phyloP scores from a whole-genome alignment of 37 sponge, comb jelly and placozoan species.

The Crambe crambe region DNA sequence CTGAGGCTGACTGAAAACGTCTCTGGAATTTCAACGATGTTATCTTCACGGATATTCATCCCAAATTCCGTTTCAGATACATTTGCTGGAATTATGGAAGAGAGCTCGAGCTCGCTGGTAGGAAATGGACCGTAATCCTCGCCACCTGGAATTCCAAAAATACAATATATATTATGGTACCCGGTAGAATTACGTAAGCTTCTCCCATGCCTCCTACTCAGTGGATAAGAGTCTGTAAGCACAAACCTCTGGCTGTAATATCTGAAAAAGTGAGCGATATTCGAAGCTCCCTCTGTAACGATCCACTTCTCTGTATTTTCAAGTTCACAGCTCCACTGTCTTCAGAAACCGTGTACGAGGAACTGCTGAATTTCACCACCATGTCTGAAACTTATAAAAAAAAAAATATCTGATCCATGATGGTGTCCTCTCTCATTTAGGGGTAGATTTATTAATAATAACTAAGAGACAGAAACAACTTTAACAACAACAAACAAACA shows the following conservation, averaged over 20 bases:
- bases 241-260: background rate
- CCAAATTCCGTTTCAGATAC: background rate
- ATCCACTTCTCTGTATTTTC: background rate
- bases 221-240: background rate
- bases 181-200: too few species aligned
- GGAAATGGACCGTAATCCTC: constrained; percentile 25
- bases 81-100: background rate
- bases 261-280: background rate
- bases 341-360: background rate
- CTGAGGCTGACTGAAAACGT: background rate
- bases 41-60: constrained; percentile 9
- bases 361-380: background rate
- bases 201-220: background rate
- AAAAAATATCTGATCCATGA: too few species aligned
- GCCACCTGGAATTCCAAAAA: background rate
- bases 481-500: too few species aligned
- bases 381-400: background rate
- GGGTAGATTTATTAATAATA: too few species aligned
- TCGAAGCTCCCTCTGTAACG: background rate
- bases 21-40: constrained; percentile 3
- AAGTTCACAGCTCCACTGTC: background rate
- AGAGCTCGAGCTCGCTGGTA: background rate
- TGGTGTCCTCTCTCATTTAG: too few species aligned
- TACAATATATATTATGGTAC: too few species aligned
- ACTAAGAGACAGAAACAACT: too few species aligned